A percentile compares a stretch with the other conserved stretches of the same genome.
phyloP scores from a whole-genome alignment of 2,797 vertebrate species.

The Serranus cabrilla region DNA sequence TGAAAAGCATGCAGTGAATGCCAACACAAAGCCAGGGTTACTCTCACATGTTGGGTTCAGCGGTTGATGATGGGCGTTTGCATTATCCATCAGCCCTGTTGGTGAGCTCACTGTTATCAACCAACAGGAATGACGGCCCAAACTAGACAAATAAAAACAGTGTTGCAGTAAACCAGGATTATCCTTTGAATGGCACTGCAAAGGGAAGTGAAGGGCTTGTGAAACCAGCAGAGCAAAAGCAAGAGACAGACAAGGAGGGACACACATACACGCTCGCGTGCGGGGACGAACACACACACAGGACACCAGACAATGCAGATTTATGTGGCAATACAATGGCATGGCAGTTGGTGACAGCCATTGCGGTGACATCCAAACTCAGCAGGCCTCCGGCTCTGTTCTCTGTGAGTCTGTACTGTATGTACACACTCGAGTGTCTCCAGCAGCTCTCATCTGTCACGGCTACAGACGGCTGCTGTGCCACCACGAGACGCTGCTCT shows the following conservation, averaged over 20 bases:
- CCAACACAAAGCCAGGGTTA: too few relatives aligned
- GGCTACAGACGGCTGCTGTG: constrained; percentile 62
- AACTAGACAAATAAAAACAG: neutral
- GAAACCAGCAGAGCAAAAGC: constrained; percentile 31
- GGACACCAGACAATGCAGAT: constrained; percentile 56
- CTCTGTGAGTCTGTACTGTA: constrained; percentile 50
- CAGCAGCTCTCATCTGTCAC: constrained; percentile 72
- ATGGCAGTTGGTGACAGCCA: constrained; percentile 70
- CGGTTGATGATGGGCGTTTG: too few relatives aligned
- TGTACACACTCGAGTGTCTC: constrained; percentile 64
- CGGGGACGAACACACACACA: neutral
- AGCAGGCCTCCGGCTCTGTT: constrained; percentile 68
- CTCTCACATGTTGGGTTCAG: too few relatives aligned
- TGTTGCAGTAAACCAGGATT: constrained; percentile 15
- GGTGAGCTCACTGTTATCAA: neutral
- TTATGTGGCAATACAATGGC: constrained; percentile 62
- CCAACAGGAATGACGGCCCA: neutral
- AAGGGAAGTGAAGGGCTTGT: constrained; percentile 1
- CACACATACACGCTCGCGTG: neutral
- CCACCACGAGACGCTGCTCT: constrained; percentile 53
- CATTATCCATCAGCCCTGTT: too few relatives aligned
- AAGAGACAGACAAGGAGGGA: constrained; percentile 20
- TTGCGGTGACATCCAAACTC: constrained; percentile 67
- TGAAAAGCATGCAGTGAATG: too few relatives aligned
- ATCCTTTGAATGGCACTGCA: constrained; percentile 22